Base-by-base conservation (phyloP, 2,113 vertebrate genomes). In the Isurus oxyrinchus region DNA sequence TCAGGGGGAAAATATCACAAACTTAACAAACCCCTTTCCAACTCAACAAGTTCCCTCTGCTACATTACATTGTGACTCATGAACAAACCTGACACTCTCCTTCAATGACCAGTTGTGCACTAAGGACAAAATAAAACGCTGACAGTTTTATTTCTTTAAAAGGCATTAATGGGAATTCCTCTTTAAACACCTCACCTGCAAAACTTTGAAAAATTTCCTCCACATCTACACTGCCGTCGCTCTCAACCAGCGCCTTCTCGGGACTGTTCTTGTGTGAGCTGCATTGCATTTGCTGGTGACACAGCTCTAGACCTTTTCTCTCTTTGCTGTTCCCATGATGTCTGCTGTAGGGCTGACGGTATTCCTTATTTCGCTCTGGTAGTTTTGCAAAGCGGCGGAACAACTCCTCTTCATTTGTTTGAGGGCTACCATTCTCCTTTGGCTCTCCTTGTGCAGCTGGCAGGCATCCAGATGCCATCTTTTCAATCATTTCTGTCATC, bases 401-500 rank as follows among this genome's bases (percentile, higher is more conserved):
- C 35, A 0, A 21, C 0, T 97, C 96, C 76, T 23, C 63, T 8
- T 8, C 0, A 1, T 96, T 96, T 81, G 96, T 97, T 23, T 97
- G 97, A 49, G 97, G 97, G 0, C 97, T 96, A 91, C 63, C 96
- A 1, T 97, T 96, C 0, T 66, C 10, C 10, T 49, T 57, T 93
- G 95, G 76, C 94, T 81, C 96, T 0, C 97, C 96, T 16, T 5
- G 96, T 67, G 96, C 2, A 0, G 97, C 96, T 11, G 94, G 96
- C 66, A 98, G 97, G n/a, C 96, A 97, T 2, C 98, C 98, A 0
- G 96, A 97, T 95, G 97, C 97, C 63, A 93, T 97, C 95, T 97
- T 98, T 19, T 97, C 97, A 94, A 98, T 98, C 97, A 98, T 97
- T 35, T 97, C 97, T 96, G 97, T 97, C 10, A 98, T 98, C 81